A percentile compares a stretch with the other conserved stretches of the same genome.
Conservation (phyloP, 2,113 vertebrate genomes). For the Silurus asotus region DNA sequence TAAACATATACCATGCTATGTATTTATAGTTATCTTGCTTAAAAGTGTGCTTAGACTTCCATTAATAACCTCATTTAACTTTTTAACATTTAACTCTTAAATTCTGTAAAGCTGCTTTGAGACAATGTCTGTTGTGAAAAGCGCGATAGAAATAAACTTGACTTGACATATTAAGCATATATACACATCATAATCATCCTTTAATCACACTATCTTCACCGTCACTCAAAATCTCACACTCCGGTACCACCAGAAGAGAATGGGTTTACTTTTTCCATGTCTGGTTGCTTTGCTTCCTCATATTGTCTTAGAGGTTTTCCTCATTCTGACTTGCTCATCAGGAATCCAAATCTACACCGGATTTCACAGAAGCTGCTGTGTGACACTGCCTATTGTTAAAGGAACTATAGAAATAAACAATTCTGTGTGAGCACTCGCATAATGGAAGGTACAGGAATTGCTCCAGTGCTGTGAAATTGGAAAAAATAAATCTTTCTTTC, state of each 20-base stretch:
- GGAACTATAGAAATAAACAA: not conserved
- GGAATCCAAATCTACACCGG: not conserved
- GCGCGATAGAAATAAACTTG: no score
- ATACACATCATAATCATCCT: not conserved
- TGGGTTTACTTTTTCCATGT: not conserved
- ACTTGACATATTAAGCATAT: no score
- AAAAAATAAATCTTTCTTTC: not conserved
- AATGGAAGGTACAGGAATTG: not conserved
- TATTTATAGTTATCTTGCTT: no score
- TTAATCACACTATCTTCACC: not conserved
- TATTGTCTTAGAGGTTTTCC: not conserved
- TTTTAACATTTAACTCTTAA: no score
- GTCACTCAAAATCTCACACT: not conserved
- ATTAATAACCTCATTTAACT: no score
- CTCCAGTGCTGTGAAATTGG: not conserved
- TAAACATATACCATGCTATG: not conserved
- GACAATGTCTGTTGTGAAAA: no score
- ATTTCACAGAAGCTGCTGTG: not conserved
- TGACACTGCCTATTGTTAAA: constrained; percentile 15
- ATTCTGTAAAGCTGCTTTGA: no score
- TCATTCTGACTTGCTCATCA: not conserved
- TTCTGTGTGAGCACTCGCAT: not conserved
- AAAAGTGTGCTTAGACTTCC: no score
- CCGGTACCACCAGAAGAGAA: not conserved
- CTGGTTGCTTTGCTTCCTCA: not conserved